Evolutionary conservation across 2,888 invertebrate species (phyloP).

Genomic region (Antheraea yamamai): DNA sequence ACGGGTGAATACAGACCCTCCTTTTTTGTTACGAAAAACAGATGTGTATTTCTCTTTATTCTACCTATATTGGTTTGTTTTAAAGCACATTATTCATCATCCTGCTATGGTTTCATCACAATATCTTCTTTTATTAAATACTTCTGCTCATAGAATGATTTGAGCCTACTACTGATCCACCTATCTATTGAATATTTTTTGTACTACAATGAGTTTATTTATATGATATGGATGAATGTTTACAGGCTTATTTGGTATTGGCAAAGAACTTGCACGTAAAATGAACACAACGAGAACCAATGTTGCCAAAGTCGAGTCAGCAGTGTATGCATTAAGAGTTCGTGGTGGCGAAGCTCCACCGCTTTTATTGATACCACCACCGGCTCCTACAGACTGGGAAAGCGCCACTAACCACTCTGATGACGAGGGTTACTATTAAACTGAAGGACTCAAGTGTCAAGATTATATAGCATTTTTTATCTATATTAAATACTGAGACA

Average conservation of each 20-base stretch:
- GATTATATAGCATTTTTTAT: neutral
- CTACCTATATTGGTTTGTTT: too few species aligned
- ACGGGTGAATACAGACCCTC: too few species aligned
- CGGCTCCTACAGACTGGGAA: constrained; percentile 46
- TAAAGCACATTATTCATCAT: too few species aligned
- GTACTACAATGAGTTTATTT: too few species aligned
- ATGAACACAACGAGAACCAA: constrained; percentile 87
- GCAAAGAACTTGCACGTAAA: constrained; percentile 86
- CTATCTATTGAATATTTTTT: too few species aligned
- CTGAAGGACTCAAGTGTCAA: neutral
- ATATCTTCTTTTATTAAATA: too few species aligned
- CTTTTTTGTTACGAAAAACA: too few species aligned
- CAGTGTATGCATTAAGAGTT: constrained; percentile 90
- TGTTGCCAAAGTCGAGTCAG: constrained; percentile 90
- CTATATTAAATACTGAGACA: too few species aligned
- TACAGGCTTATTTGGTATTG: constrained; percentile 55
- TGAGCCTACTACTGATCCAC: too few species aligned
- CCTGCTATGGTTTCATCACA: too few species aligned
- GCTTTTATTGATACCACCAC: constrained; percentile 51
- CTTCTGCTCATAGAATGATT: too few species aligned
- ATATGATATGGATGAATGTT: constrained; percentile 9
- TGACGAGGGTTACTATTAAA: constrained; percentile 64
- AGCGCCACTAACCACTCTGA: constrained; percentile 41
- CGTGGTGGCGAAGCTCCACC: constrained; percentile 91
- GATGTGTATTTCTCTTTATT: too few species aligned